Evolutionary conservation across 2,113 vertebrate species (phyloP), one percentile per base, ranked within the genome.

Genomic region (Galbula dea): DNA sequence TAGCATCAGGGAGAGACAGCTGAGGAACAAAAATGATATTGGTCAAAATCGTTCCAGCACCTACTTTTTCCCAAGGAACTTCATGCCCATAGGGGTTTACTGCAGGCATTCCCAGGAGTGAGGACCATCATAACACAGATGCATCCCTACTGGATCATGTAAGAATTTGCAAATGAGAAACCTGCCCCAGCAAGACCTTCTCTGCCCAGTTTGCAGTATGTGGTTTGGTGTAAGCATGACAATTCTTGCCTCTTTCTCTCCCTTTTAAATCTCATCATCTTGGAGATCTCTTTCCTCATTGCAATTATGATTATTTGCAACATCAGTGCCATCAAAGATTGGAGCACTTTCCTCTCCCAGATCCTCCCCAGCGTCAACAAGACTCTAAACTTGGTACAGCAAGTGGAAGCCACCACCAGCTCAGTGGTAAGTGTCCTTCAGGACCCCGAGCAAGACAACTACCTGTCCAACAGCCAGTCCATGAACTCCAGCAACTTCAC

Each of bases 311-410:
- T 98, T 94, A 96, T 97, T 90, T 99, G 98, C 96, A 99, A 99
- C 95, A 98, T 97, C 80, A 98, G 98, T 90, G 98, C 98, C 85
- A 98, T 98, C 84, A 98, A 98, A 96, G 98, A 98, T 97, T 98
- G 98, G 98, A 98, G 98, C 94, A 97, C 97, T 43, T 98, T 99
- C 81, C 97, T 99, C 68, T 98, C 98, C 21, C 98, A 98, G 90
- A 98, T 99, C 59, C 89, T 98, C 82, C 98, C 98, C 79, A 98
- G 98, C 15, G 95, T 99, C 87, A 99, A 98, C 96, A 98, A 97
- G 94, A 98, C 98, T 23, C 96, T 98, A 22, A 98, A 96, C 49
- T 96, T 98, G 92, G 98, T 98, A 23, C 98, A 97, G 89, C 97
- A 97, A 91, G 97, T 98, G 86, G 98, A 98, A 94, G 97, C 97